Evolutionary conservation across 2,113 vertebrate genomes (phyloP).

Genomic region (Entelurus aequoreus): DNA sequence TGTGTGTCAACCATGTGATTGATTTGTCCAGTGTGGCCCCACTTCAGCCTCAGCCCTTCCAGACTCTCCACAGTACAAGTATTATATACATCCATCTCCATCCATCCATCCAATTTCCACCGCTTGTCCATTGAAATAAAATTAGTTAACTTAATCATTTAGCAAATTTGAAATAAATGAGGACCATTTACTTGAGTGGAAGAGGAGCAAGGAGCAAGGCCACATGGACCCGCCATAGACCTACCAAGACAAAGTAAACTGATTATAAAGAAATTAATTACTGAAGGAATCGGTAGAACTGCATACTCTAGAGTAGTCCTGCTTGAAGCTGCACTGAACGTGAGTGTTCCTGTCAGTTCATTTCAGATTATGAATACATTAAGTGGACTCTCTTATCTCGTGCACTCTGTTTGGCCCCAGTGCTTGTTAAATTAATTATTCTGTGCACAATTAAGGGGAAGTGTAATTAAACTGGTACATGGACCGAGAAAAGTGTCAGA

Average conservation of each 20-base stretch:
- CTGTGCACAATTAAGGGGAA: slow-evolving; percentile 34
- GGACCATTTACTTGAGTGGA: no score
- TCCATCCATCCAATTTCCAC: no score
- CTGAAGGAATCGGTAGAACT: not conserved
- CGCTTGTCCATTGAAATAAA: no score
- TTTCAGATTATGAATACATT: not conserved
- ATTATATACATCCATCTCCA: no score
- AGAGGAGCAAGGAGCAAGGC: no score
- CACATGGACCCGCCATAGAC: no score
- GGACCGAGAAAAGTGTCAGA: slow-evolving; percentile 1
- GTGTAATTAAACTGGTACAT: slow-evolving; percentile 54
- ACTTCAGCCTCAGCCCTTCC: no score
- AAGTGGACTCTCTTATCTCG: not conserved
- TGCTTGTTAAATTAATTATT: slow-evolving; percentile 51
- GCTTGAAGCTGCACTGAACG: not conserved
- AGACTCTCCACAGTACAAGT: no score
- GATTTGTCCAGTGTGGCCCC: no score
- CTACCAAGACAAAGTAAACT: not conserved
- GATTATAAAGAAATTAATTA: not conserved
- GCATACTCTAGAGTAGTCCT: not conserved
- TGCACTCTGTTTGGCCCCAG: slow-evolving; percentile 7
- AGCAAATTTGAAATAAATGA: no score
- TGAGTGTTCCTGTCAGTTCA: not conserved
- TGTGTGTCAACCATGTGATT: no score
- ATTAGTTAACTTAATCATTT: no score